Conservation (phyloP, 2,797 vertebrate genomes). For the Knipowitschia caucasica region DNA sequence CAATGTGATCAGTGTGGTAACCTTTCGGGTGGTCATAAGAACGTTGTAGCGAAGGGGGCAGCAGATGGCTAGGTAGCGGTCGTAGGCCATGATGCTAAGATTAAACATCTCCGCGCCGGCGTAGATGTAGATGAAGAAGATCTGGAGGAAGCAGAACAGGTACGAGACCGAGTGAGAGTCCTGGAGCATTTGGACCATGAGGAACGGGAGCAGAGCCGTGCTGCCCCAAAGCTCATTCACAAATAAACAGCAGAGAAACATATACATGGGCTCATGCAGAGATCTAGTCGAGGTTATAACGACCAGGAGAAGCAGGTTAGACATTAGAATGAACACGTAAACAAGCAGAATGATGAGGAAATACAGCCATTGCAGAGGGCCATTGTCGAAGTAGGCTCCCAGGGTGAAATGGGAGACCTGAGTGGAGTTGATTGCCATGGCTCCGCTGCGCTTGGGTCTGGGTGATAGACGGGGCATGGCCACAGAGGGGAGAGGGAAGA, state of each 20-base stretch:
- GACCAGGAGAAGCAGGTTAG: conserved; percentile 30
- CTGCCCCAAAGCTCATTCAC: conserved; percentile 48
- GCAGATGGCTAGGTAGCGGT: conserved; percentile 60
- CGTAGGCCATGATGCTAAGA: conserved; percentile 60
- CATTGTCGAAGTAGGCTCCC: not conserved
- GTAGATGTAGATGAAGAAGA: conserved; percentile 50
- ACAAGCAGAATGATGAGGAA: not conserved
- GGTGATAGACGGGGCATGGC: not conserved
- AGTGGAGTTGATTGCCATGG: not conserved
- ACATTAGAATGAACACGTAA: not conserved
- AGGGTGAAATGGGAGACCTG: not conserved
- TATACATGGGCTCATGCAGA: conserved; percentile 56
- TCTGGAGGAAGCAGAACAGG: conserved; percentile 41
- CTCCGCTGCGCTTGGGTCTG: not conserved
- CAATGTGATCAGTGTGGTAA: conserved; percentile 18
- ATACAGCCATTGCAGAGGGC: not conserved
- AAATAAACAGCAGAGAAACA: conserved; percentile 48
- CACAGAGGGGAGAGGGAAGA: not conserved
- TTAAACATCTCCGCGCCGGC: conserved; percentile 37
- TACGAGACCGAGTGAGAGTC: conserved; percentile 37
- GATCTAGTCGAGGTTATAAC: conserved; percentile 38
- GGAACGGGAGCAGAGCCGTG: conserved; percentile 25
- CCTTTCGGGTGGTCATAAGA: conserved; percentile 32
- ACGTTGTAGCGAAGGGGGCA: conserved; percentile 38
- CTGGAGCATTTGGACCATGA: conserved; percentile 40